These are phyloP conservation scores for Atta cephalotes DNA, from an alignment of 1,140 invertebrate genomes.

Conservation along the genomic window DNA sequence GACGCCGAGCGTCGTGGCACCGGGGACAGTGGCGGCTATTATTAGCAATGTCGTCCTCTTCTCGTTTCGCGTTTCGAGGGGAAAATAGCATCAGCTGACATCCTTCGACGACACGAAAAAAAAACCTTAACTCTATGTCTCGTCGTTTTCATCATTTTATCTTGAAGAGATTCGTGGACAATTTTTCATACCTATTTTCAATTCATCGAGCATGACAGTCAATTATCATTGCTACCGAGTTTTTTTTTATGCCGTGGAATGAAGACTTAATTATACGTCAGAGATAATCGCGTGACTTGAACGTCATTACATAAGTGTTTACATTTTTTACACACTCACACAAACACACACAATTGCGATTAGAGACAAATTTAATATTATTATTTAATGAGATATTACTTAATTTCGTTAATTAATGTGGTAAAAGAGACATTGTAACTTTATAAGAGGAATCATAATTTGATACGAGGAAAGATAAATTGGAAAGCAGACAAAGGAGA, in stretches of 20 bases:
- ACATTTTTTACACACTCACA: slow-evolving; percentile 23
- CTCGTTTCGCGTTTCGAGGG: slow-evolving; percentile 66
- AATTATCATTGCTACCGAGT: not conserved
- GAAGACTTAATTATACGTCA: not conserved
- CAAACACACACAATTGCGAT: not conserved
- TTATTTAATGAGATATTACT: not conserved
- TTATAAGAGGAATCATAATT: not conserved
- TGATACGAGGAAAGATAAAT: not conserved
- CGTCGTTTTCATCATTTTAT: not conserved
- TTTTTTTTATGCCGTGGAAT: not conserved
- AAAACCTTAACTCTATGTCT: not conserved
- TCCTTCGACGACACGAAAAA: slow-evolving; percentile 48
- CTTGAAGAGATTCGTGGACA: not conserved
- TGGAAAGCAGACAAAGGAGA: not conserved
- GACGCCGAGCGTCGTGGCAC: slow-evolving; percentile 67
- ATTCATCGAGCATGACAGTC: not conserved
- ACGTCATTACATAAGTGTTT: slow-evolving; percentile 51
- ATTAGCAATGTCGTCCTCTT: slow-evolving; percentile 73
- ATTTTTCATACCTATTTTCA: not conserved
- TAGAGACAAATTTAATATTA: not conserved
- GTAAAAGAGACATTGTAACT: not conserved
- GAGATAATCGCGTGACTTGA: slow-evolving; percentile 29
- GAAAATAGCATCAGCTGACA: slow-evolving; percentile 71
- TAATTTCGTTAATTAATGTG: not conserved
- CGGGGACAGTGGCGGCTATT: slow-evolving; percentile 67